Evolutionary conservation across 2,888 invertebrate genomes (phyloP).

Genomic region (Halictus ligatus): DNA sequence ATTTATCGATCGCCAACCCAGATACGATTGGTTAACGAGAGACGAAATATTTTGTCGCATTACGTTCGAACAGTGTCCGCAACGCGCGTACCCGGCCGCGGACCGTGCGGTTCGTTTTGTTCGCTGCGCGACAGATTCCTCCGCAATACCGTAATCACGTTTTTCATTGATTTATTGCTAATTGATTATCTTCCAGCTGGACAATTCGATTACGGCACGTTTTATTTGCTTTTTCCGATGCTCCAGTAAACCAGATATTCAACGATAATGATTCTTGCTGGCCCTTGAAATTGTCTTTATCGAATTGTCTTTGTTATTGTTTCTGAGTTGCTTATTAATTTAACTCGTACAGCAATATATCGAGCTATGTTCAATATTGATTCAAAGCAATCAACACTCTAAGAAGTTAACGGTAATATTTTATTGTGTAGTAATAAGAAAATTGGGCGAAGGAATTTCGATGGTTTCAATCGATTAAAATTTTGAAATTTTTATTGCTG

Average conservation of each 20-base stretch:
- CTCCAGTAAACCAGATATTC: conserved; percentile 42
- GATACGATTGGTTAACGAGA: conserved; percentile 9
- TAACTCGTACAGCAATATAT: neutral
- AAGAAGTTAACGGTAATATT: neutral
- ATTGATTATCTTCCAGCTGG: conserved; percentile 64
- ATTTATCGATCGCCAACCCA: neutral
- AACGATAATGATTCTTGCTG: conserved; percentile 19
- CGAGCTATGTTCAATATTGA: neutral
- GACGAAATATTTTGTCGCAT: conserved; percentile 31
- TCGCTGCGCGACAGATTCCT: conserved; percentile 36
- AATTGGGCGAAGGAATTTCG: neutral
- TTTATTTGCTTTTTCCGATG: conserved; percentile 40
- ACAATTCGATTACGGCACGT: conserved; percentile 28
- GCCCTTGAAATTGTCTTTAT: too few relatives aligned
- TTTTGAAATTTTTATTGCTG: neutral
- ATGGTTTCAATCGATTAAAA: too few relatives aligned
- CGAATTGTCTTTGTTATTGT: neutral
- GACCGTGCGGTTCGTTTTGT: conserved; percentile 38
- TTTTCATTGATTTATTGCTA: conserved; percentile 67
- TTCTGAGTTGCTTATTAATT: neutral
- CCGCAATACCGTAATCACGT: conserved; percentile 58
- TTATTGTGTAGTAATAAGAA: neutral
- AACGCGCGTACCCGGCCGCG: neutral
- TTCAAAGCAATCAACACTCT: neutral
- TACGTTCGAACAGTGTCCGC: conserved; percentile 11